A percentile compares a stretch with the other conserved stretches of the same genome.
phyloP scores from a whole-genome alignment of 2,113 vertebrate genomes.

The Stigmatopora argus region DNA sequence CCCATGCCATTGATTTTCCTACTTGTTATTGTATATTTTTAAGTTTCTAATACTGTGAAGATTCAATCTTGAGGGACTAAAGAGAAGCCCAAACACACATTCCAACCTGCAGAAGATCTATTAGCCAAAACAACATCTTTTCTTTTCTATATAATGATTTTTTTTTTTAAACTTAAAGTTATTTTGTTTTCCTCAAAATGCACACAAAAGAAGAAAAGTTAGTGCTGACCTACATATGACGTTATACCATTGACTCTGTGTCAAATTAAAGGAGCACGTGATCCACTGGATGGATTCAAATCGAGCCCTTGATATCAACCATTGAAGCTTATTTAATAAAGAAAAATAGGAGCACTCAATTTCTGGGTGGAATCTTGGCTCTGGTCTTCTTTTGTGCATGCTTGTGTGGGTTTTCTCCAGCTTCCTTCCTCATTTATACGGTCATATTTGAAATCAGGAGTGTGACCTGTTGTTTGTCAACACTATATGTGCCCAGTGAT shows the following conservation, averaged over 20 bases:
- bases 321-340: background rate
- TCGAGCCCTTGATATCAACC: background rate
- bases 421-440: background rate
- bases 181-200: background rate
- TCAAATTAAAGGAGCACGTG: constrained; percentile 17
- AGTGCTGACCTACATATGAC: constrained; percentile 44
- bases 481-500: background rate
- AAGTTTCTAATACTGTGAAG: background rate
- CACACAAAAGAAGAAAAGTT: constrained; percentile 21
- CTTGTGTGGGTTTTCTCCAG: background rate
- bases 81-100: background rate
- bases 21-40: too few relatives aligned
- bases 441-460: background rate
- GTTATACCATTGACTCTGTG: constrained; percentile 44
- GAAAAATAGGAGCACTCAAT: background rate
- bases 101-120: background rate
- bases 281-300: background rate
- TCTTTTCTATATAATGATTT: constrained; percentile 6
- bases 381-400: background rate
- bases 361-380: background rate
- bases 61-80: background rate
- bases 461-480: too few relatives aligned
- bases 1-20: background rate
- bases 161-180: constrained; percentile 1
- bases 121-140: constrained; percentile 1